Evolutionary conservation across 2,113 vertebrate species (phyloP).

Genomic region (Psittacula cyanocephala): DNA sequence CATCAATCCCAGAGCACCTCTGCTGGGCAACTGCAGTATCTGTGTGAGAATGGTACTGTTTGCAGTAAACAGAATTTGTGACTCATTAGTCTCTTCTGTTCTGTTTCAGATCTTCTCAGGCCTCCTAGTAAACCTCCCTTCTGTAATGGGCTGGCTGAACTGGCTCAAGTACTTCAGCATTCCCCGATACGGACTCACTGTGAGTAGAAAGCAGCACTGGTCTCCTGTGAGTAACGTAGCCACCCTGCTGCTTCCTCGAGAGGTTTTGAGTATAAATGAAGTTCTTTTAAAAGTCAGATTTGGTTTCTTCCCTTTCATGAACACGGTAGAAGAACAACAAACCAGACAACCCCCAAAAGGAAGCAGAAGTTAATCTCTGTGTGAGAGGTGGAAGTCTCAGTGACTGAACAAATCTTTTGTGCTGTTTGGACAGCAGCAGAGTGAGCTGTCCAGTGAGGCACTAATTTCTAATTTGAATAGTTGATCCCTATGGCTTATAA

Average conservation of each 20-base stretch:
- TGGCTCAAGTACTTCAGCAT: constrained; percentile 75
- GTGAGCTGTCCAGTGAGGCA: neutral
- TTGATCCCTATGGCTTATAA: neutral
- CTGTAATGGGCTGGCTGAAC: constrained; percentile 67
- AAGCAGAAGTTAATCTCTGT: neutral
- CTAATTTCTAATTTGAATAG: neutral
- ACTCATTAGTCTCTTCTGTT: neutral
- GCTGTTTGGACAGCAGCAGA: neutral
- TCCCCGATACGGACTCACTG: constrained; percentile 65
- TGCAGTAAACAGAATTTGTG: neutral
- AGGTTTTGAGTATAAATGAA: neutral
- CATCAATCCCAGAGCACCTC: neutral
- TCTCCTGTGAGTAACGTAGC: neutral
- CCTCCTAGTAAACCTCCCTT: constrained; percentile 70
- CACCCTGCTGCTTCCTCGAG: neutral
- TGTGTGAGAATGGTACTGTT: neutral
- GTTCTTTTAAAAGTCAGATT: neutral
- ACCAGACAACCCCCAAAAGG: neutral
- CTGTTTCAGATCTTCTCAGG: constrained; percentile 70
- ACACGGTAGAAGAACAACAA: neutral
- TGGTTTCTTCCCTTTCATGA: neutral
- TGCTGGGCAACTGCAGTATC: neutral
- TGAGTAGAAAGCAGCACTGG: constrained; percentile 25
- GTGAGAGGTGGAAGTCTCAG: neutral
- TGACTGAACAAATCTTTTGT: neutral